Percentiles rank a stretch among this genome's conserved stretches.
These are phyloP conservation scores for Vanessa atalanta DNA, from an alignment of 1,140 invertebrate genomes.

Conservation along the genomic window DNA sequence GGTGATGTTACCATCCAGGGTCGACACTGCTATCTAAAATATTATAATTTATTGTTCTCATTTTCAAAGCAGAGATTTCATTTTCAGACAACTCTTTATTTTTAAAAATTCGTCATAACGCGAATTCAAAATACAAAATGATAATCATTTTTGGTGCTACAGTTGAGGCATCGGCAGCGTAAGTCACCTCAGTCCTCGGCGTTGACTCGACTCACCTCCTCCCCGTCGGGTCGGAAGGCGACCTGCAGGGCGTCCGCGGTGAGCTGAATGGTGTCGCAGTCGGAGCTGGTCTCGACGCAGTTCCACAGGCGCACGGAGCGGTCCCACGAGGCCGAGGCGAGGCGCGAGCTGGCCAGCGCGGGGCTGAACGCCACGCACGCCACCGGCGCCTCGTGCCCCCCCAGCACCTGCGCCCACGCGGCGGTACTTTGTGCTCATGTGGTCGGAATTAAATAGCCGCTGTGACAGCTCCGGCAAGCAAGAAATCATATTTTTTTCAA, in stretches of 20 bases:
- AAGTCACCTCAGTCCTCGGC: too few species aligned
- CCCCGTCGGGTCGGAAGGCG: conserved; percentile 92
- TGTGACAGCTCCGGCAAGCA: too few species aligned
- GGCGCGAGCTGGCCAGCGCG: conserved; percentile 84
- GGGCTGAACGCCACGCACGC: conserved; percentile 91
- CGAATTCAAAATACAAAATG: too few species aligned
- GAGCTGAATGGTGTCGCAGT: conserved; percentile 91
- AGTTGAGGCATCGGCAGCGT: too few species aligned
- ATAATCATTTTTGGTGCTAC: too few species aligned
- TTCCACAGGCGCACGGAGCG: conserved; percentile 96
- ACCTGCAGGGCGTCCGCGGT: conserved; percentile 92
- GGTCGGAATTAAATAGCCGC: too few species aligned
- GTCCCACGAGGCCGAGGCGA: conserved; percentile 97
- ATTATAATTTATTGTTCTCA: background rate
- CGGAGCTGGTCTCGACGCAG: conserved; percentile 87
- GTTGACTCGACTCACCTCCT: conserved; percentile 81
- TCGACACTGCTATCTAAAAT: conserved; percentile 90
- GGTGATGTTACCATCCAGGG: conserved; percentile 93
- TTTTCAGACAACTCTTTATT: too few species aligned
- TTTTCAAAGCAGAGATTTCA: too few species aligned
- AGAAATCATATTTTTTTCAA: too few species aligned
- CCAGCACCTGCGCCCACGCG: conserved; percentile 83
- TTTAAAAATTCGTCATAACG: too few species aligned
- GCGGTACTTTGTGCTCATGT: too few species aligned
- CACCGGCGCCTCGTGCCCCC: conserved; percentile 96